Evolutionary conservation across 1,140 invertebrate genomes (phyloP), one percentile per base, ranked within the genome.

Genomic region (Drosophila neocordata): DNA sequence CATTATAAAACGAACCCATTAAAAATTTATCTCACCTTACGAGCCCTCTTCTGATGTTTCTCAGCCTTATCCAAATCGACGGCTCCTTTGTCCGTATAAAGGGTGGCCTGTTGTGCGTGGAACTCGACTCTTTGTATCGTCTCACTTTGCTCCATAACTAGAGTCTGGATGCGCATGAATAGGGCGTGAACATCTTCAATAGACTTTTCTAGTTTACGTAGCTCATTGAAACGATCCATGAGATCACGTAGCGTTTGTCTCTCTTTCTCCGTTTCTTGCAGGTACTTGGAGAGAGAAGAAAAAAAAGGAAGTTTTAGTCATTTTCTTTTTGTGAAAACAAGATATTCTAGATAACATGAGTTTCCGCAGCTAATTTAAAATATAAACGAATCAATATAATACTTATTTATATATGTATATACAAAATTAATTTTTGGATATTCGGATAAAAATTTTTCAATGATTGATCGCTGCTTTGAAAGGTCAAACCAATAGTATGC

Each of bases 131-230:
- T 62, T 51, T 91, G 84, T 71, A 92, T 91, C 37, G 76, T 77
- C 57, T 92, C 89, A 65, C 85, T 91, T 72, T 92, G 91, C 62
- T 91, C 89, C 44, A 90, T 71, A 15, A 92, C 91, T n/a, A 92
- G 59, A 0, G 82, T 91, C 65, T 92, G 91, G 38, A 92, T 90
- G 34, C 89, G 77, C 72, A 92, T 71, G 44, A 92, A 92, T 13
- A 92, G 69, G 1, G 90, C 89, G 53, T 92, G 91, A 0, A 92
- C 91, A 77, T 92, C 91, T 37, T 91, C 89, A 38, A 92, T 90
- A 8, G 91, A 92, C 56, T 91, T 91, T 20, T 92, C 91, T 31
- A 92, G 48, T 20, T 90, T 91, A 15, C 87, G 83, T 11, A 92
- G 65, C 71, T 91, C 91, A 57, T 89, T 88, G 37, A 91, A 90